Evolutionary conservation across 2,888 invertebrate genomes (phyloP).

Genomic region (Galerucella calmariensis): DNA sequence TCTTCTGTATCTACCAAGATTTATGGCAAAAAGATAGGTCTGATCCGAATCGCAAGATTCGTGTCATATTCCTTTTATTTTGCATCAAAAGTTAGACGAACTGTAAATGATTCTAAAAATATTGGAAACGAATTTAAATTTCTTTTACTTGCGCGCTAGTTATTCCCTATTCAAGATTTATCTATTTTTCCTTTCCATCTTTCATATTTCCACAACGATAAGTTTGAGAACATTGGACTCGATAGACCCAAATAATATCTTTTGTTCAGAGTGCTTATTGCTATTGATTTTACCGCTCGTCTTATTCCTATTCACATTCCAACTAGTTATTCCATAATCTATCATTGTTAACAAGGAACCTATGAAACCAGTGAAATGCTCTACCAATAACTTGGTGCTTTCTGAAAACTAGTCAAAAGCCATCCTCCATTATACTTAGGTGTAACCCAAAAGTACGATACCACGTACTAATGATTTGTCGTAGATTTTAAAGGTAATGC

Average conservation of each 20-base stretch:
- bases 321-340: no score
- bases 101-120: slow-evolving; percentile 10
- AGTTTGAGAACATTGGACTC: background rate
- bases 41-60: slow-evolving; percentile 39
- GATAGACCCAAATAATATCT: background rate
- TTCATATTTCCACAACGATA: background rate
- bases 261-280: background rate
- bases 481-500: slow-evolving; percentile 22
- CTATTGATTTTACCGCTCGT: no score
- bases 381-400: no score
- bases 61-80: slow-evolving; percentile 17
- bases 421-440: no score
- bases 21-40: slow-evolving; percentile 49
- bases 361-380: no score
- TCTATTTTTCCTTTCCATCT: background rate
- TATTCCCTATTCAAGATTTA: background rate
- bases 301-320: no score
- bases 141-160: background rate
- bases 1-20: slow-evolving; percentile 53
- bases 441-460: background rate
- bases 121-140: slow-evolving; percentile 1
- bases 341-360: no score
- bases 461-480: slow-evolving; percentile 26
- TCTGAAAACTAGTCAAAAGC: no score
- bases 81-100: background rate